A percentile compares a stretch with the other conserved stretches of the same genome.
Conservation (phyloP, 2,113 vertebrate genomes). For the Corapipo altera region DNA sequence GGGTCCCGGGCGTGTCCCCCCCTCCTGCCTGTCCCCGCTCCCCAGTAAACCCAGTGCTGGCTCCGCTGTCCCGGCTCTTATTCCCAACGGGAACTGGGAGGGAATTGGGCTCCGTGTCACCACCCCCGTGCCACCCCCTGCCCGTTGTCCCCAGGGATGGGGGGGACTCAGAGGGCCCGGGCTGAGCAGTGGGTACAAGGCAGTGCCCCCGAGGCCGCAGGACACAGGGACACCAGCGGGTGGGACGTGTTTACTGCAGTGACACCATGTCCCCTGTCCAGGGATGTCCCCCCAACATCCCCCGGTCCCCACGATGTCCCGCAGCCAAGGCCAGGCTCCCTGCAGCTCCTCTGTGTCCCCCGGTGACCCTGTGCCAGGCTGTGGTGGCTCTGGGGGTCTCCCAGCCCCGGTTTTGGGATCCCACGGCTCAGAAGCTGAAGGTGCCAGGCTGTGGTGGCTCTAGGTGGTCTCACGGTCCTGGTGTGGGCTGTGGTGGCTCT, state of each 20-base stretch:
- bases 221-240: background rate
- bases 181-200: background rate
- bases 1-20: background rate
- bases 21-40: background rate
- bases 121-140: rapidly evolving
- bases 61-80: background rate
- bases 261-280: background rate
- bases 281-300: background rate
- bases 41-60: constrained; percentile 12
- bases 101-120: background rate
- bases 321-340: background rate
- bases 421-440: background rate
- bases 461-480: background rate
- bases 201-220: background rate
- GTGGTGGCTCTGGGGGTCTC: background rate
- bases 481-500: background rate
- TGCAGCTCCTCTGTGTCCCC: background rate
- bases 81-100: background rate
- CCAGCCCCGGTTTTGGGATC: background rate
- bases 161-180: rapidly evolving
- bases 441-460: background rate
- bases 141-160: background rate
- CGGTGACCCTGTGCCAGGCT: background rate
- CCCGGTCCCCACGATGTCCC: background rate
- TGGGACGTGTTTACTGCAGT: background rate